Evolutionary conservation across 1,140 invertebrate species (phyloP), one percentile per base, ranked within the genome.

Genomic region (Calephelis nemesis): DNA sequence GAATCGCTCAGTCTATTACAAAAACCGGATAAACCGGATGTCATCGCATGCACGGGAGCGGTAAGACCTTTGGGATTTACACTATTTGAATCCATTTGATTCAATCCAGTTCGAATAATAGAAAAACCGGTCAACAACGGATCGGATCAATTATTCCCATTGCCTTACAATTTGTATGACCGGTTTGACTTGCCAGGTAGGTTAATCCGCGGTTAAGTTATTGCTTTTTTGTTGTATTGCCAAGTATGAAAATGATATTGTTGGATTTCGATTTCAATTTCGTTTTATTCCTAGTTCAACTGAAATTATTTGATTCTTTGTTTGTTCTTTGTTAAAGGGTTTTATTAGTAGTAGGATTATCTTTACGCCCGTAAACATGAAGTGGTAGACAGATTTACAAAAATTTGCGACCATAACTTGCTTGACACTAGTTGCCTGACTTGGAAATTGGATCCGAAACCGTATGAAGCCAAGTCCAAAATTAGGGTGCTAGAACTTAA

Each of bases 21-120:
- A 60, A 60, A 60, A 60, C 54, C 54, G 54, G 54, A 60, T 60
- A 54, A 54, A 13, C 52, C 52, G 52, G 52, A 54, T 54, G 52
- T 54, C 52, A 54, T 54, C 52, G 52, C 52, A 54, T 67, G 71
- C 65, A 47, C 12, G 19, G 62, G 63, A 58, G 45, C 49, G 65
- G 54, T 50, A 65, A 62, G 50, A 47, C 71, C 68, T 60, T 52
- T 50, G 71, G 71, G 71, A 73, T 66, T 73, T 69, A 48, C 54
- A 65, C 67, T 63, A 69, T 73, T 73, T 69, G 67, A 73, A 69
- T 73, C 71, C 50, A 73, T 73, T 68, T 73, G 67, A 73, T 67
- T 73, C 71, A 54, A 72, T 67, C 67, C 67, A 48, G 65, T 64
- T 73, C 60, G 67, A 73, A 70, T 73, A 73, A 73, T 73, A 73